Percentiles rank a stretch among this genome's conserved stretches.
phyloP scores from a whole-genome alignment of 2,888 invertebrate genomes.

The Onchidella celtica region DNA sequence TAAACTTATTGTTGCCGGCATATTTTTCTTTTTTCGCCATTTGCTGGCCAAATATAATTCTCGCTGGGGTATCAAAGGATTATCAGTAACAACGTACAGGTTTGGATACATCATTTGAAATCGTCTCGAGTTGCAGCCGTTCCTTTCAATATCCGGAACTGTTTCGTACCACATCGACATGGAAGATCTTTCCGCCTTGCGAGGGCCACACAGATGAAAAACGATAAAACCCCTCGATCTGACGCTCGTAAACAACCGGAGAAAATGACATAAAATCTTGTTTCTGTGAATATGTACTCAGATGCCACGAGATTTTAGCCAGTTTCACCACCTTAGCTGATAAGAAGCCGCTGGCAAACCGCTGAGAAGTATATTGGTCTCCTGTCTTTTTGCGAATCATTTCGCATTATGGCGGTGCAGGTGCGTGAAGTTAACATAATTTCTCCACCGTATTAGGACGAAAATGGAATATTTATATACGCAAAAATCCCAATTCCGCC shows the following conservation, averaged over 20 bases:
- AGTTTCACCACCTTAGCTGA: constrained; percentile 26
- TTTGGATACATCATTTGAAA: constrained; percentile 17
- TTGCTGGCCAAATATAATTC: not conserved
- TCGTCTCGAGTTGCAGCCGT: constrained; percentile 1
- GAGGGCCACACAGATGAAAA: constrained; percentile 19
- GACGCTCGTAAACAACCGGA: constrained; percentile 10
- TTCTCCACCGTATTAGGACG: not conserved
- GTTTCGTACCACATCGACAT: no score
- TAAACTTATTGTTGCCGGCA: not conserved
- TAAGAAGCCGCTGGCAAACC: constrained; percentile 13
- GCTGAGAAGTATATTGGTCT: constrained; percentile 22
- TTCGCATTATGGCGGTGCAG: constrained; percentile 33
- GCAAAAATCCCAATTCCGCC: no score
- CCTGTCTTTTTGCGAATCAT: constrained; percentile 6
- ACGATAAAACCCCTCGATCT: constrained; percentile 13
- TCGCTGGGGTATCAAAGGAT: not conserved
- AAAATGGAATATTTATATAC: not conserved
- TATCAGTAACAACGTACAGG: not conserved
- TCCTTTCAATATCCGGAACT: no score
- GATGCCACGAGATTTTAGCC: constrained; percentile 33
- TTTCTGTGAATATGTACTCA: constrained; percentile 14
- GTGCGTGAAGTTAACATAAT: constrained; percentile 1
- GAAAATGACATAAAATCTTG: constrained; percentile 24
- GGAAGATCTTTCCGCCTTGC: not conserved
- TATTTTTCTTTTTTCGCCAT: not conserved